These are phyloP conservation scores for Masnerella sp. DNA, from an alignment of 2,888 invertebrate species.

Conservation along the genomic window DNA sequence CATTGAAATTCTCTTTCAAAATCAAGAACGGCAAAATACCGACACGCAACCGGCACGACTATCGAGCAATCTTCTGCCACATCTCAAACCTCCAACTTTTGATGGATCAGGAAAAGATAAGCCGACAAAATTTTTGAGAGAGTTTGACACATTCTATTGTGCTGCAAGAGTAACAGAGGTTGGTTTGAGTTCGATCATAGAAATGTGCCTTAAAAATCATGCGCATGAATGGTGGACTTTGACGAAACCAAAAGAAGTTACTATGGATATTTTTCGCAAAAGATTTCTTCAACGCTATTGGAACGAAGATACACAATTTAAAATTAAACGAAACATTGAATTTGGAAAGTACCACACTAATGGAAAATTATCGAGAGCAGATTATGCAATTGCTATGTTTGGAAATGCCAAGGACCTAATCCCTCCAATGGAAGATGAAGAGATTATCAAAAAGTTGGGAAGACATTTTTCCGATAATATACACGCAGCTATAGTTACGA, in stretches of 20 bases:
- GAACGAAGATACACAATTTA: conserved; percentile 12
- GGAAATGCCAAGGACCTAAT: conserved; percentile 5
- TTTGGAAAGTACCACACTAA: conserved; percentile 2
- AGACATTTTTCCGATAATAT: conserved; percentile 3
- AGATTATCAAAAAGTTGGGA: background rate
- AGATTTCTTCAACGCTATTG: conserved; percentile 6
- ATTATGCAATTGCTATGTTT: conserved; percentile 4
- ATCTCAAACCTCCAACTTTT: background rate
- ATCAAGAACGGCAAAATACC: too few species aligned
- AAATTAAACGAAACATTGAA: conserved; percentile 6
- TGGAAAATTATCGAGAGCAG: background rate
- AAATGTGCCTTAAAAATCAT: background rate
- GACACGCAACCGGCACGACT: background rate
- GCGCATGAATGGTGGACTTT: conserved; percentile 15
- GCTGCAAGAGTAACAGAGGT: background rate
- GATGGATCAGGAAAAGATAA: conserved; percentile 1
- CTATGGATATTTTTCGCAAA: background rate
- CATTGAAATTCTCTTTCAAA: background rate
- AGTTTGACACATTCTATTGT: background rate
- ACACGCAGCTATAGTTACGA: too few species aligned
- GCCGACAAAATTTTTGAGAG: conserved; percentile 2
- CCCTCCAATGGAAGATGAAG: conserved; percentile 6
- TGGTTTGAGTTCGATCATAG: background rate
- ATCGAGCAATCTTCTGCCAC: background rate
- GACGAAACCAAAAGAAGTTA: background rate